A percentile compares a stretch with the other conserved stretches of the same genome.
These are phyloP conservation scores for Drosophila lacteicornis DNA, from an alignment of 1,140 invertebrate genomes.

Conservation along the genomic window DNA sequence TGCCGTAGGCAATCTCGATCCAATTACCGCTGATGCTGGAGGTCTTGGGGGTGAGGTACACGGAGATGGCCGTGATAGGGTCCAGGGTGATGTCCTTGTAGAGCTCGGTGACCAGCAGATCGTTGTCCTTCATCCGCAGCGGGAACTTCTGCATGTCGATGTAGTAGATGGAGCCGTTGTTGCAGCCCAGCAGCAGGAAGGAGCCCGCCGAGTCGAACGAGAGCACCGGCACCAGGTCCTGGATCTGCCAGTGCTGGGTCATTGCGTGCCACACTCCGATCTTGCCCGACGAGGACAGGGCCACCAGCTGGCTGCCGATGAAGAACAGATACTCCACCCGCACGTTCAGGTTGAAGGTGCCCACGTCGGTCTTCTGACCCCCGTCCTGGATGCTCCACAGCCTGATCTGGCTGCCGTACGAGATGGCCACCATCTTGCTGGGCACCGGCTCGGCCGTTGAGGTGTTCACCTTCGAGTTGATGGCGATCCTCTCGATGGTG, in stretches of 20 bases:
- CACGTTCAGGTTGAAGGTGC: constrained; percentile 96
- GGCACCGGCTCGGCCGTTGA: constrained; percentile 84
- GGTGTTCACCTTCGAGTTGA: constrained; percentile 94
- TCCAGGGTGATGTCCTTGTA: constrained; percentile 97
- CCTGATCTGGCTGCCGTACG: constrained; percentile 93
- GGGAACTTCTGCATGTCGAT: constrained; percentile 99
- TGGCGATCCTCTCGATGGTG: constrained; percentile 95
- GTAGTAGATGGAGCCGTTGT: constrained; percentile 98
- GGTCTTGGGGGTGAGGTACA: constrained; percentile 97
- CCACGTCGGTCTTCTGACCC: constrained; percentile 91
- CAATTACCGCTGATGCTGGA: constrained; percentile 98
- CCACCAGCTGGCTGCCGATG: constrained; percentile 98
- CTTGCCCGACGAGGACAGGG: constrained; percentile 96
- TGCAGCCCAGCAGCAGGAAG: constrained; percentile 96
- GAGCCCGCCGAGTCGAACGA: constrained; percentile 98
- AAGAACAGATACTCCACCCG: constrained; percentile 98
- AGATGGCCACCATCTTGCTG: constrained; percentile 95
- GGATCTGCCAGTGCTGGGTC: constrained; percentile 99
- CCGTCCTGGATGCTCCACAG: constrained; percentile 96
- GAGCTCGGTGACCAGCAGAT: constrained; percentile 97
- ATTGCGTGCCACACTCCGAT: constrained; percentile 99
- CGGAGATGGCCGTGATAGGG: constrained; percentile 98
- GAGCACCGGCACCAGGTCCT: constrained; percentile 96
- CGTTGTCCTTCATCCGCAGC: constrained; percentile 99
- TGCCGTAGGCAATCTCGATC: constrained; percentile 99